Percentiles rank a stretch among this genome's conserved stretches.
These are phyloP conservation scores for Nephotettix cincticeps DNA, from an alignment of 1,140 invertebrate species.

Conservation along the genomic window DNA sequence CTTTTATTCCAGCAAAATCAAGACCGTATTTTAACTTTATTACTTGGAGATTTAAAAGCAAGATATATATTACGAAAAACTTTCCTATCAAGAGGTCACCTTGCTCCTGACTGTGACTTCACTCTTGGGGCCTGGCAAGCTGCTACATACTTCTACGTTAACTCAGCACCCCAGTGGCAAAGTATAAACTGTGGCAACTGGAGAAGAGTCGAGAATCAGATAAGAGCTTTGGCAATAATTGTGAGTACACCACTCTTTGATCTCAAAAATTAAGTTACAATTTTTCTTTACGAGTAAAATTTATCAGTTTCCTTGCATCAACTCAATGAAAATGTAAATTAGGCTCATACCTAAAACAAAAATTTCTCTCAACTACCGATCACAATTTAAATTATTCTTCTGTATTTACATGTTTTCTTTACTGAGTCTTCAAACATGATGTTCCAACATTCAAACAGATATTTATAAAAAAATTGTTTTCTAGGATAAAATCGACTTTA, in stretches of 20 bases:
- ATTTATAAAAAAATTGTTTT: too few species aligned
- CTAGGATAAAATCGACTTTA: constrained; percentile 32
- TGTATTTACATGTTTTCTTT: too few species aligned
- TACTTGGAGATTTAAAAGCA: neutral
- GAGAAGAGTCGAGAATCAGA: constrained; percentile 49
- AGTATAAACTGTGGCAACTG: constrained; percentile 49
- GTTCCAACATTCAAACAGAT: too few species aligned
- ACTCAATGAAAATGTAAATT: too few species aligned
- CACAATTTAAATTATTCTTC: too few species aligned
- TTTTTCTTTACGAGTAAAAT: too few species aligned
- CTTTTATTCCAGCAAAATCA: constrained; percentile 5
- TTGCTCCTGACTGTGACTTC: constrained; percentile 56
- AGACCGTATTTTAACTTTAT: neutral
- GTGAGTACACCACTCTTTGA: too few species aligned
- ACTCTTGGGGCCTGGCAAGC: constrained; percentile 50
- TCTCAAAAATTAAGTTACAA: too few species aligned
- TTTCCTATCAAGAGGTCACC: constrained; percentile 52
- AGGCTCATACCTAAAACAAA: too few species aligned
- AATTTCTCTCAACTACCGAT: too few species aligned
- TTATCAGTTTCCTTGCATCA: too few species aligned
- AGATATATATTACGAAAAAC: neutral
- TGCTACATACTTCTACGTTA: constrained; percentile 55
- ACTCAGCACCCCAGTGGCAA: constrained; percentile 57
- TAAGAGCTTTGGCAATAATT: constrained; percentile 35
- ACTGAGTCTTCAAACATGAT: too few species aligned